Evolutionary conservation across 1,140 invertebrate genomes (phyloP).

Genomic region (Apis laboriosa): DNA sequence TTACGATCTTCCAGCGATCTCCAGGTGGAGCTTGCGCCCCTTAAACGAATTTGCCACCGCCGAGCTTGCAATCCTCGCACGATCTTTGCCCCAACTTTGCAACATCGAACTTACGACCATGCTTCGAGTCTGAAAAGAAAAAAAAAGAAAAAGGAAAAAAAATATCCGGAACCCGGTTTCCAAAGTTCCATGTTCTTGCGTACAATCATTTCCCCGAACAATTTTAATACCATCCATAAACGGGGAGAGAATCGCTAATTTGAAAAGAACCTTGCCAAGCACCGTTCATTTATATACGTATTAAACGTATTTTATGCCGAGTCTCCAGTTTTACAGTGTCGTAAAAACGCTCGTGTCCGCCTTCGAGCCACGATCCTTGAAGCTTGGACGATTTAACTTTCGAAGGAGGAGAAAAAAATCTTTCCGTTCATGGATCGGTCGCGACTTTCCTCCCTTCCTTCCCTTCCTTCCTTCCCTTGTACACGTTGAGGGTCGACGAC

Average conservation of each 20-base stretch:
- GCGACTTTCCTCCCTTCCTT: too few species aligned
- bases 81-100: neutral
- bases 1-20: neutral
- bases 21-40: neutral
- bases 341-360: neutral
- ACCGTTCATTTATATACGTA: slow-evolving; percentile 10
- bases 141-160: neutral
- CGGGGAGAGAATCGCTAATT: neutral
- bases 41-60: neutral
- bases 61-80: neutral
- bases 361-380: neutral
- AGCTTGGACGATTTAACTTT: neutral
- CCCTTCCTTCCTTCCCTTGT: too few species aligned
- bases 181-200: too few species aligned
- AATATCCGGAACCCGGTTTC: neutral
- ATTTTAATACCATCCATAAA: neutral
- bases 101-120: neutral
- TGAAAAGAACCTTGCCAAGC: neutral
- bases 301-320: neutral
- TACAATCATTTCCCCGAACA: neutral
- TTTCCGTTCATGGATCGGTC: too few species aligned
- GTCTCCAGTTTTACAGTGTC: neutral
- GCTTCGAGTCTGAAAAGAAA: neutral
- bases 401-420: neutral
- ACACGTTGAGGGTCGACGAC: too few species aligned